A percentile compares a stretch with the other conserved stretches of the same genome.
phyloP scores from a whole-genome alignment of 2,888 invertebrate genomes.

The Nemapogon koenigi region DNA sequence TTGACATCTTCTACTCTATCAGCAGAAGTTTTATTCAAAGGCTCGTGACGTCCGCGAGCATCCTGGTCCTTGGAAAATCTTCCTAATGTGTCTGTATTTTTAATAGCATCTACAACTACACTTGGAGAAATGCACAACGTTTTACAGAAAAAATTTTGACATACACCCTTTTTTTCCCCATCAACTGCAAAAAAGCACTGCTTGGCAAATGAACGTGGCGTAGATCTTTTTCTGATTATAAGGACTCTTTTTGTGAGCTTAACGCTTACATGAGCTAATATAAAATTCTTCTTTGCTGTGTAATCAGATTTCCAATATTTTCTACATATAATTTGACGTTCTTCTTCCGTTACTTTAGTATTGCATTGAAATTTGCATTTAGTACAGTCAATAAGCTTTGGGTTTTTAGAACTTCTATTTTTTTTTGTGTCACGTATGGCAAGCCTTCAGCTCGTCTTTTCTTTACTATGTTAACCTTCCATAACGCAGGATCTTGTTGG shows the following conservation, averaged over 20 bases:
- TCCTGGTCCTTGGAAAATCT: constrained; percentile 1
- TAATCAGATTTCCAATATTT: too few species aligned
- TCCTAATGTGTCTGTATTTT: constrained; percentile 3
- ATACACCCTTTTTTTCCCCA: constrained; percentile 3
- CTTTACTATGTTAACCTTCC: too few species aligned
- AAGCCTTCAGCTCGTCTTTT: too few species aligned
- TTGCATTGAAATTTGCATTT: too few species aligned
- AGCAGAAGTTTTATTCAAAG: constrained; percentile 9
- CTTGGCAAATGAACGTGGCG: background rate
- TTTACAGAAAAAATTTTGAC: constrained; percentile 11
- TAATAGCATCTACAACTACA: constrained; percentile 6
- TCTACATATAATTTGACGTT: too few species aligned
- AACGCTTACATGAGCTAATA: too few species aligned
- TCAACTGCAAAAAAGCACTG: constrained; percentile 5
- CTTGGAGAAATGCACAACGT: constrained; percentile 6
- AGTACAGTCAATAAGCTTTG: too few species aligned
- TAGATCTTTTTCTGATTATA: constrained; percentile 5
- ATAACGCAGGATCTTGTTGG: too few species aligned
- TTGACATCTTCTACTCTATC: constrained; percentile 7
- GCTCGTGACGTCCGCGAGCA: constrained; percentile 1
- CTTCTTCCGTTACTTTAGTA: too few species aligned
- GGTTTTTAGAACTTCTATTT: too few species aligned
- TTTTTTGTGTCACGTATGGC: too few species aligned
- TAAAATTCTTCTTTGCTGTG: too few species aligned
- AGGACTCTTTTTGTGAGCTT: constrained; percentile 2